phyloP scores from a whole-genome alignment of 2,888 invertebrate genomes.

The Harmothoe impar region DNA sequence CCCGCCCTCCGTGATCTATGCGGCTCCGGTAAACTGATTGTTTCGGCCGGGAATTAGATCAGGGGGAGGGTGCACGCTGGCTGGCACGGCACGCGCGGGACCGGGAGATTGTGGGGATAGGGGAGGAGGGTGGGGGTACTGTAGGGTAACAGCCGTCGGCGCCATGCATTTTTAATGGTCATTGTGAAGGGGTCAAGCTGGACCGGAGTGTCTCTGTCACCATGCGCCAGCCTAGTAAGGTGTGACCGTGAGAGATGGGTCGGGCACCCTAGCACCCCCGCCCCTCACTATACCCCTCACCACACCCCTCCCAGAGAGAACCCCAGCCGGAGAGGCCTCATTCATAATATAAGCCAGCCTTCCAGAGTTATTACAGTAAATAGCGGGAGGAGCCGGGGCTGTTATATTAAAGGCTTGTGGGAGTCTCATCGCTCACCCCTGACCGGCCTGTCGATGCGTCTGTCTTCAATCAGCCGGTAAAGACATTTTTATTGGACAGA shows the following conservation, averaged over 20 bases:
- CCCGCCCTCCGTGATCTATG: conserved; percentile 34
- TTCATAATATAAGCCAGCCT: conserved; percentile 54
- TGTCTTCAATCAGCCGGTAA: conserved; percentile 52
- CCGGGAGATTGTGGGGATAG: background rate
- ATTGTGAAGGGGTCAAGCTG: conserved; percentile 35
- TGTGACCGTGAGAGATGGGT: conserved; percentile 36
- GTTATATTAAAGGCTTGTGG: conserved; percentile 50
- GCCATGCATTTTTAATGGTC: conserved; percentile 3
- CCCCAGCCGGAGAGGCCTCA: background rate
- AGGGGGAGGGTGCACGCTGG: conserved; percentile 33
- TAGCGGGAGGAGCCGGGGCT: conserved; percentile 49
- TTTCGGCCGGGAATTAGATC: conserved; percentile 57
- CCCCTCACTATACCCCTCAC: background rate
- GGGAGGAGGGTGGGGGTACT: background rate
- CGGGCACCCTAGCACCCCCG: background rate
- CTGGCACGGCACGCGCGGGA: background rate
- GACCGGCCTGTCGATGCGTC: conserved; percentile 26
- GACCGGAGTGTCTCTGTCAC: conserved; percentile 30
- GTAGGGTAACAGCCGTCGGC: background rate
- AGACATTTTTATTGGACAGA: conserved; percentile 53
- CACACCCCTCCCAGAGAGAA: background rate
- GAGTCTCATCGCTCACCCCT: conserved; percentile 27
- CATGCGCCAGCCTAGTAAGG: background rate
- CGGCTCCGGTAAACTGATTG: conserved; percentile 51
- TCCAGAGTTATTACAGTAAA: conserved; percentile 44